Evolutionary conservation across 2,797 vertebrate species (phyloP), one percentile per base, ranked within the genome.

Genomic region (Schizothorax lantsangensis): DNA sequence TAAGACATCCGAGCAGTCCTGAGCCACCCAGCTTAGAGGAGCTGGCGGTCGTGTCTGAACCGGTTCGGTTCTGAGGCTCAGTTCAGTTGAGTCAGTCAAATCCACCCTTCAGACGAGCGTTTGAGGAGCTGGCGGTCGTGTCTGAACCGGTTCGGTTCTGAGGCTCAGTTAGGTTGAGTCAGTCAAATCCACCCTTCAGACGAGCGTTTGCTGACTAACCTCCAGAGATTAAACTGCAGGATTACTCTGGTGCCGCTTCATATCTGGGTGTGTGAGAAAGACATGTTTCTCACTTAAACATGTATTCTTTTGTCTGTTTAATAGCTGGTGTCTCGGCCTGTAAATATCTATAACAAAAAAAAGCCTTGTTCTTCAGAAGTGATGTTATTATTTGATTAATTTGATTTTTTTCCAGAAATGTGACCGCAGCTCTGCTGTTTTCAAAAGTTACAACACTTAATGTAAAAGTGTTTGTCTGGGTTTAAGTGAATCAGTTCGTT

Each of bases 61-160:
- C 78, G 5, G 19, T 30, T 79, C 8, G 23, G 38, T 79, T 79
- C 54, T 64, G 23, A 79, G 77, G 10, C 52, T 62, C 14, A 64
- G 15, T 79, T 79, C 4, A 80, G n/a, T n/a, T 79, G 54, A 26
- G 57, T 80, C 75, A 79, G 17, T 21, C n/a, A 30, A 66, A 66
- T 45, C 26, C 68, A 43, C 49, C 49, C 66, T 72, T 57, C 49
- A 57, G 47, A 26, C 11, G 17, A 68, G 62, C 15, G 17, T 66
- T 40, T 17, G 4, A 30, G 30, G 30, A 30, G 30, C 30, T 30
- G 30, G 30, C 1, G 30, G 30, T 30, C 30, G 30, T 30, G 30
- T 30, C 30, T 30, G 30, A 30, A 30, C 30, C 30, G 30, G 30
- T 30, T 30, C 30, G 30, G 30, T 30, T 30, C 30, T 30, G 30